These are phyloP conservation scores for Hydrocynus forskahlii DNA, from an alignment of 2,797 vertebrate genomes.

Conservation along the genomic window DNA sequence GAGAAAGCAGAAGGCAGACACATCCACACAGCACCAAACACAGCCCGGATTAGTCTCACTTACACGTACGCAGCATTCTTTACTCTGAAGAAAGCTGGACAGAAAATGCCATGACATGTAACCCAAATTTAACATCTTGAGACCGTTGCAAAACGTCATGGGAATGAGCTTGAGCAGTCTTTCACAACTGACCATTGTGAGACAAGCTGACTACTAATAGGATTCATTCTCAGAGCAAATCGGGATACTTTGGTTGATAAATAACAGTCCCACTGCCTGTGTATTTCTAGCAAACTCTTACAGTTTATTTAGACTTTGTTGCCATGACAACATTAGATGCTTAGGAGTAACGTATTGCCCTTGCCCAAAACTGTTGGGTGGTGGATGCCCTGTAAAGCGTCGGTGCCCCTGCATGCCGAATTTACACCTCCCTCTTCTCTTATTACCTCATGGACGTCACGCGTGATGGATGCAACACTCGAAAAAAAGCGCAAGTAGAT, in stretches of 20 bases:
- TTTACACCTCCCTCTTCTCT: slow-evolving; percentile 40
- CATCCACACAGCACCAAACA: slow-evolving; percentile 36
- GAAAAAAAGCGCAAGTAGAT: slow-evolving; percentile 57
- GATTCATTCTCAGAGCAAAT: slow-evolving; percentile 4
- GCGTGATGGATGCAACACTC: slow-evolving; percentile 57
- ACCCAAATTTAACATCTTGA: slow-evolving; percentile 12
- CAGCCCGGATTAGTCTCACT: slow-evolving; percentile 29
- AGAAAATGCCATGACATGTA: slow-evolving; percentile 4
- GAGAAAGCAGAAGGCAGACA: slow-evolving; percentile 56
- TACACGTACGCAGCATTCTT: slow-evolving; percentile 49
- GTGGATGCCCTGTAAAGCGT: neutral
- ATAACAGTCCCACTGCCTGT: neutral
- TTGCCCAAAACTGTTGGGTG: neutral
- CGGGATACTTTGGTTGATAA: neutral
- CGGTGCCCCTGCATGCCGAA: neutral
- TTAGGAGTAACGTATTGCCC: too few relatives aligned
- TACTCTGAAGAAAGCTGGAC: slow-evolving; percentile 7
- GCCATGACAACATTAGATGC: slow-evolving; percentile 2
- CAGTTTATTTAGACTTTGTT: slow-evolving; percentile 15
- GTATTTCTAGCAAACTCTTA: neutral
- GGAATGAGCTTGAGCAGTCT: neutral
- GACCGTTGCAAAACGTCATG: slow-evolving; percentile 27
- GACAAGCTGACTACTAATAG: neutral
- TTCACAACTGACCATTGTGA: slow-evolving; percentile 5
- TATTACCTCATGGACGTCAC: slow-evolving; percentile 47